Evolutionary conservation across 2,797 vertebrate genomes (phyloP), one percentile per base, ranked within the genome.

Genomic region (Etheostoma nigrum): DNA sequence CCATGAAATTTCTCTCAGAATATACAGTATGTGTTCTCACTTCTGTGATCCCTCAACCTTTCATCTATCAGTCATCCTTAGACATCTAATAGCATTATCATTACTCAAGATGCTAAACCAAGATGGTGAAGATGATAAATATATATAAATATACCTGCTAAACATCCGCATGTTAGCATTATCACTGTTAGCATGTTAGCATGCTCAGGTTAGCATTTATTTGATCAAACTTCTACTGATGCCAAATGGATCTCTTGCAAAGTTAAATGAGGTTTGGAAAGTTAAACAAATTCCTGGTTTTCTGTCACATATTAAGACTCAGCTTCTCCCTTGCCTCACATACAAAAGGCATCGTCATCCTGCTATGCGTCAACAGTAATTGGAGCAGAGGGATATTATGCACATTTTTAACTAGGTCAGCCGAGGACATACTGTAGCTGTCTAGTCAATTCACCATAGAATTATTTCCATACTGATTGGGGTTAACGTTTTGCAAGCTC

Each of bases 391-490:
- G 70, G 76, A 86, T 82, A 86, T 79, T 87, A 84, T 86, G 82
- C 80, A 80, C 79, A 83, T 68, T 69, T 68, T 86, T 86, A 90
- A 88, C 87, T 87, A 76, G 89, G 87, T 92, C 91, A 88, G 71
- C 54, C 10, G 57, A 77, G 86, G 88, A 90, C 88, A 88, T 49
- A 82, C 83, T 78, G 71, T 70, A 44, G 82, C 69, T 53, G 81
- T 88, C 85, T 79, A 25, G 83, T 89, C 83, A 79, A 72, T 77
- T 85, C 44, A 73, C n/a, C 72, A 64, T 66, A 76, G 66, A 85
- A 82, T 76, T 74, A 81, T 81, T 81, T 79, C 78, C 65, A 78
- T 80, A 65, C 73, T 78, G 82, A 91, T 81, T 85, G 67, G 74
- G 57, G 74, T 87, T 83, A 85, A 91, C 78, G 58, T 82, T 82